A percentile compares a stretch with the other conserved stretches of the same genome.
Conservation (phyloP, 2,113 vertebrate genomes). For the Takifugu bimaculatus region DNA sequence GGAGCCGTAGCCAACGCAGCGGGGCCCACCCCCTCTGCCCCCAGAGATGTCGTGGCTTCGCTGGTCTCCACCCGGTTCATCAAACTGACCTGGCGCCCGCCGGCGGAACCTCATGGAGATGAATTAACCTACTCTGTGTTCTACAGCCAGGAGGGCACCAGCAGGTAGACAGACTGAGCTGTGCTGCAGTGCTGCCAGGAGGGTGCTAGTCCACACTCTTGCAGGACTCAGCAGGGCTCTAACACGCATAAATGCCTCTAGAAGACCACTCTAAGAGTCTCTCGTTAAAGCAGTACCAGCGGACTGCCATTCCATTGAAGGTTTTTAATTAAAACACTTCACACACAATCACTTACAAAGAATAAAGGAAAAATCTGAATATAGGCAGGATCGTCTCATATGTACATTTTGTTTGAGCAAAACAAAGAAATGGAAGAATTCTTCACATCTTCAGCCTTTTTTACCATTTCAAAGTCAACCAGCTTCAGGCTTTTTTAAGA, state of each 20-base stretch:
- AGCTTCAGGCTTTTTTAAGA: conserved; percentile 13
- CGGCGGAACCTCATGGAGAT: conserved; percentile 90
- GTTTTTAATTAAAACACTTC: conserved; percentile 36
- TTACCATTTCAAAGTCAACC: conserved; percentile 13
- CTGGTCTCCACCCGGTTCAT: conserved; percentile 98
- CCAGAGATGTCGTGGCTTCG: conserved; percentile 93
- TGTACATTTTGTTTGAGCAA: conserved; percentile 10
- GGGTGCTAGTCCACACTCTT: conserved; percentile 9
- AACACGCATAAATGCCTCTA: too few relatives aligned
- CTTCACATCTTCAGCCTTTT: conserved; percentile 7
- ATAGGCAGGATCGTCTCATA: neutral
- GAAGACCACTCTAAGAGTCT: neutral
- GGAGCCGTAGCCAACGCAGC: conserved; percentile 76
- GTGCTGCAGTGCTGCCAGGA: conserved; percentile 1
- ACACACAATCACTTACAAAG: conserved; percentile 12
- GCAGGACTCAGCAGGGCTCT: neutral
- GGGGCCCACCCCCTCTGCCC: conserved; percentile 88
- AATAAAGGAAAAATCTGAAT: conserved; percentile 12
- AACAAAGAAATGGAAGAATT: conserved; percentile 27
- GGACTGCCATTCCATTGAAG: conserved; percentile 8
- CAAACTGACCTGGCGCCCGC: conserved; percentile 93
- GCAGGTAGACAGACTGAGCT: conserved; percentile 75
- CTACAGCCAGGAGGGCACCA: conserved; percentile 89
- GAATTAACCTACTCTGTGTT: conserved; percentile 94
- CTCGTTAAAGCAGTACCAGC: conserved; percentile 17